phyloP scores from a whole-genome alignment of 2,888 invertebrate species.

The Prosopocoilus inquinatus region DNA sequence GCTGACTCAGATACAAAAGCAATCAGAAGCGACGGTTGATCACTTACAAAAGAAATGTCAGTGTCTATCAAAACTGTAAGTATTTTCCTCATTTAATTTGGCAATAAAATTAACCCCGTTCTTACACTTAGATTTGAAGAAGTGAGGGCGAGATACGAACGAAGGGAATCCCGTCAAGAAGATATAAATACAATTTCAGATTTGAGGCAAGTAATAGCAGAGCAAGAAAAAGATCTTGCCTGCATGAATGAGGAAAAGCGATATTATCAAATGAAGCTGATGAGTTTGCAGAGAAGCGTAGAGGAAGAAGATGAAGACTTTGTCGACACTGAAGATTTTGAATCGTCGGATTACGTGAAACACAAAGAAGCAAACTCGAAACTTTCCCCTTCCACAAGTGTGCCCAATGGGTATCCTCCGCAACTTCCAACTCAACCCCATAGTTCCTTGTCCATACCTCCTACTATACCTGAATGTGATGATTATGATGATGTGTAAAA shows the following conservation, averaged over 20 bases:
- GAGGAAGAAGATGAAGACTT: conserved; percentile 37
- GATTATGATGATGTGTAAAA: conserved; percentile 33
- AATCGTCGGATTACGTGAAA: conserved; percentile 4
- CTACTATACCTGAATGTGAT: conserved; percentile 48
- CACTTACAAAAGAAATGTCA: conserved; percentile 62
- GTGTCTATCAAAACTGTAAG: conserved; percentile 63
- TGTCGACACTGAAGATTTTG: conserved; percentile 37
- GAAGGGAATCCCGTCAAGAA: conserved; percentile 57
- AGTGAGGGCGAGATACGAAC: conserved; percentile 58
- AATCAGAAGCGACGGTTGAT: conserved; percentile 56
- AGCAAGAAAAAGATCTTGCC: conserved; percentile 58
- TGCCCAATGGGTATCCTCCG: conserved; percentile 9
- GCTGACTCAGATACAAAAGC: conserved; percentile 51
- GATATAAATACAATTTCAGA: conserved; percentile 58
- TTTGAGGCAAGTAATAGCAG: conserved; percentile 56
- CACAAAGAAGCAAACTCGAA: not conserved
- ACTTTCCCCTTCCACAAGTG: conserved; percentile 6
- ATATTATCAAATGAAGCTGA: conserved; percentile 57
- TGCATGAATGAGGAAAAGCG: conserved; percentile 58
- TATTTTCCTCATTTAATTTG: conserved; percentile 25
- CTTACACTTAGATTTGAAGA: conserved; percentile 54
- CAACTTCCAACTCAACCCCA: conserved; percentile 10
- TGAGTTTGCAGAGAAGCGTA: conserved; percentile 39
- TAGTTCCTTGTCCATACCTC: conserved; percentile 41
- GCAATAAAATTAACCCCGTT: not conserved